A percentile compares a stretch with the other conserved stretches of the same genome.
phyloP scores from a whole-genome alignment of 2,888 invertebrate species.

The Platypus cylindrus region DNA sequence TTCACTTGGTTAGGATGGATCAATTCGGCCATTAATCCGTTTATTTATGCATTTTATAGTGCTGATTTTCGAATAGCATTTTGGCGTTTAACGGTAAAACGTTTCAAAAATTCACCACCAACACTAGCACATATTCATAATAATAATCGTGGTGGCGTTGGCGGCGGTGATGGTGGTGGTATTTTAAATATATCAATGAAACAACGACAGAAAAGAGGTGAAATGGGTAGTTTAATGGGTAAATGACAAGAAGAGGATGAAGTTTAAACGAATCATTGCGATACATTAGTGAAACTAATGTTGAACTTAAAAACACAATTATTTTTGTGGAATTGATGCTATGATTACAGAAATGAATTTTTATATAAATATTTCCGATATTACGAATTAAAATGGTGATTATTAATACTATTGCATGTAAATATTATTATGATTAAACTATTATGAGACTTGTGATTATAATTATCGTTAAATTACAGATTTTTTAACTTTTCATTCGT shows the following conservation, averaged over 20 bases:
- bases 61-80: constrained; percentile 78
- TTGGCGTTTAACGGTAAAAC: constrained; percentile 66
- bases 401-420: too few species aligned
- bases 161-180: not conserved
- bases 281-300: too few species aligned
- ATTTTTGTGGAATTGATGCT: too few species aligned
- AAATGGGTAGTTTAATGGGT: constrained; percentile 3
- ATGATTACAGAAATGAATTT: too few species aligned
- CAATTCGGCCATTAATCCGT: constrained; percentile 81
- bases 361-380: too few species aligned
- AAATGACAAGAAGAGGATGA: constrained; percentile 8
- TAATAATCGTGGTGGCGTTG: not conserved
- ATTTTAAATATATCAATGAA: not conserved
- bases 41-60: constrained; percentile 82
- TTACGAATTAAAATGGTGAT: too few species aligned
- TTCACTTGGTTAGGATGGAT: constrained; percentile 85
- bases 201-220: constrained; percentile 2
- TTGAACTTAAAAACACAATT: too few species aligned
- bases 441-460: too few species aligned
- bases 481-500: too few species aligned
- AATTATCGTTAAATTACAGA: too few species aligned
- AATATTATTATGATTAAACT: too few species aligned
- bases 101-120: constrained; percentile 39
- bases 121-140: not conserved
- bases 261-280: constrained; percentile 1